phyloP scores from a whole-genome alignment of 1,140 invertebrate species.

The Schlechtendalia chinensis region DNA sequence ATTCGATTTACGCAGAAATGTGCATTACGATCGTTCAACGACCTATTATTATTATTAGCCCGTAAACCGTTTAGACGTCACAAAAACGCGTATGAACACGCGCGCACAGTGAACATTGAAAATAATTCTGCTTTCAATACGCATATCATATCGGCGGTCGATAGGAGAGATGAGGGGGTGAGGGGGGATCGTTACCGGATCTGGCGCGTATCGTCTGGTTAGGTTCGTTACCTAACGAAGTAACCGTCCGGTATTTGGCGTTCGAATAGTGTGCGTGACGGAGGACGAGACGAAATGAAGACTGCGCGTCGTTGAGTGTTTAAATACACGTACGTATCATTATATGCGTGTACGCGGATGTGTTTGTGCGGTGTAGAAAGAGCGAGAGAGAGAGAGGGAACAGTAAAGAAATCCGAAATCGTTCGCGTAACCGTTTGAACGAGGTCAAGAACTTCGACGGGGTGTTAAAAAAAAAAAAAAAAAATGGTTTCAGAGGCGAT shows the following conservation, averaged over 20 bases:
- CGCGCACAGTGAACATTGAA: background rate
- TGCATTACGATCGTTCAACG: background rate
- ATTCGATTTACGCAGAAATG: background rate
- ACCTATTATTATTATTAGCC: background rate
- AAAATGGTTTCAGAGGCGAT: constrained; percentile 31
- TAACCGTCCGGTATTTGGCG: too few species aligned
- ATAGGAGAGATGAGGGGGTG: too few species aligned
- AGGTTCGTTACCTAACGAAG: too few species aligned
- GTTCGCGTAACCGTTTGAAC: constrained; percentile 37
- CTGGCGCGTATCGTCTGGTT: background rate
- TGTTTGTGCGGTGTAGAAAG: background rate
- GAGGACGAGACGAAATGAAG: too few species aligned
- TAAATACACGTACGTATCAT: too few species aligned
- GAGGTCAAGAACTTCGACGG: constrained; percentile 43
- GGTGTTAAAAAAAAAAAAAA: constrained; percentile 11
- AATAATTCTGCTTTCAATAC: background rate
- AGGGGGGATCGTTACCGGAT: too few species aligned
- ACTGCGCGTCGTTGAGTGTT: constrained; percentile 5
- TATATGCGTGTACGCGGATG: background rate
- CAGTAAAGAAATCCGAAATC: background rate
- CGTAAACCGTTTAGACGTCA: too few species aligned
- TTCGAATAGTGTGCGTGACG: too few species aligned
- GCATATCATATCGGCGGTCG: background rate
- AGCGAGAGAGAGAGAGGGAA: background rate
- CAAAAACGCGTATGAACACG: too few species aligned